These are phyloP conservation scores for Balanococcus diminutus DNA, from an alignment of 2,888 invertebrate genomes.

Conservation along the genomic window DNA sequence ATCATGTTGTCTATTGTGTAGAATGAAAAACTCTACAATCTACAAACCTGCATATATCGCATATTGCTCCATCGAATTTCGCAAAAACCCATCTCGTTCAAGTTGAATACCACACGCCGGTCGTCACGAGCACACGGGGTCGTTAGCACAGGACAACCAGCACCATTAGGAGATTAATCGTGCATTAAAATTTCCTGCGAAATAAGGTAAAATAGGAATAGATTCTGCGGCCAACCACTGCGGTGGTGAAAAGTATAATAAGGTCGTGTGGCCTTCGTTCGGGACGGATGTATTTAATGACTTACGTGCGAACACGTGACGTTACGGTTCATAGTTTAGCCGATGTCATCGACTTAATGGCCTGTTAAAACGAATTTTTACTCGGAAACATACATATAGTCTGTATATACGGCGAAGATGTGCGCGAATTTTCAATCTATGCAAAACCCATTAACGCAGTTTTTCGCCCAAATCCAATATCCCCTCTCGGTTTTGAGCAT, in stretches of 20 bases:
- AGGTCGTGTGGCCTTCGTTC: not conserved
- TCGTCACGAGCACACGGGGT: not conserved
- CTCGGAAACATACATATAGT: not conserved
- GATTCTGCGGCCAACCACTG: constrained; percentile 27
- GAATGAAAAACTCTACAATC: too few species aligned
- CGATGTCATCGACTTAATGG: constrained; percentile 35
- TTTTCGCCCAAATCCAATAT: constrained; percentile 20
- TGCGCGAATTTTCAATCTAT: constrained; percentile 29
- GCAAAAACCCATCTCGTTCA: not conserved
- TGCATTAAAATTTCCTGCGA: constrained; percentile 19
- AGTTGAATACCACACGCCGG: not conserved
- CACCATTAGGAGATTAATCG: constrained; percentile 25
- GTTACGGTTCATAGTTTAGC: constrained; percentile 30
- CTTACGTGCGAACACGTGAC: constrained; percentile 52
- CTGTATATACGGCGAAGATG: not conserved
- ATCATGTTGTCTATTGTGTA: too few species aligned
- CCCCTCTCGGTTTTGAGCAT: not conserved
- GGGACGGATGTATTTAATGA: constrained; percentile 52
- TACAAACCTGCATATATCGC: too few species aligned
- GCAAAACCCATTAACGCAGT: constrained; percentile 1
- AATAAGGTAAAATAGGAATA: constrained; percentile 17
- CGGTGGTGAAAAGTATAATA: constrained; percentile 6
- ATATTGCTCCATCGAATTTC: too few species aligned
- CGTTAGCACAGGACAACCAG: not conserved
- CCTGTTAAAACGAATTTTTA: constrained; percentile 46